Evolutionary conservation across 2,888 invertebrate species (phyloP).

Genomic region (Clunio marinus): DNA sequence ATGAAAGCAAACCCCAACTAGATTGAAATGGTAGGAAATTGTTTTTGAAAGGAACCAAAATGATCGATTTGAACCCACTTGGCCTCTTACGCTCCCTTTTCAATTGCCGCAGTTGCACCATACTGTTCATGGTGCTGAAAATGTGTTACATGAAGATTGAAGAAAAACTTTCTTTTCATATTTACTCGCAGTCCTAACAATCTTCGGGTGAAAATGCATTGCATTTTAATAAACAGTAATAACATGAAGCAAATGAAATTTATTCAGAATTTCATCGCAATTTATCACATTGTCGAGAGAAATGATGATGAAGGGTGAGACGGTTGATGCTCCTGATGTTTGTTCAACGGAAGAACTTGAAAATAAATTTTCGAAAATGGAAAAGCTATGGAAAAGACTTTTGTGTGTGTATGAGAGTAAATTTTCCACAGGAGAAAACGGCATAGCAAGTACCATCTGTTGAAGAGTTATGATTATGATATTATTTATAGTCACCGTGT

Average conservation of each 20-base stretch:
- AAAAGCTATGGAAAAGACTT: conserved; percentile 1
- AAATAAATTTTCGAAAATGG: not conserved
- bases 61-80: conserved; percentile 39
- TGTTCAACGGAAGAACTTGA: not conserved
- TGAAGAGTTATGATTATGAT: conserved; percentile 40
- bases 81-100: conserved; percentile 17
- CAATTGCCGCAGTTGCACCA: not conserved
- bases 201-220: conserved; percentile 20
- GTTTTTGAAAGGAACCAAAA: conserved; percentile 29
- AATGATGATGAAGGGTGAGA: not conserved
- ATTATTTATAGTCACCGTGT: conserved; percentile 38
- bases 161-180: too few relatives aligned
- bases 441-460: conserved; percentile 37
- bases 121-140: conserved; percentile 25
- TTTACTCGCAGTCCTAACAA: not conserved
- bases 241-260: conserved; percentile 12
- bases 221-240: conserved; percentile 37
- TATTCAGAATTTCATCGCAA: conserved; percentile 31
- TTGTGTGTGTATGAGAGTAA: not conserved
- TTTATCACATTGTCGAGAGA: conserved; percentile 25
- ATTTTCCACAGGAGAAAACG: conserved; percentile 2
- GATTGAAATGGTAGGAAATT: not conserved
- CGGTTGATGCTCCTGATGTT: not conserved
- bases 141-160: conserved; percentile 29
- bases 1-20: not conserved